Evolutionary conservation across 1,140 invertebrate species (phyloP).

Genomic region (Trypoxylus dichotomus): DNA sequence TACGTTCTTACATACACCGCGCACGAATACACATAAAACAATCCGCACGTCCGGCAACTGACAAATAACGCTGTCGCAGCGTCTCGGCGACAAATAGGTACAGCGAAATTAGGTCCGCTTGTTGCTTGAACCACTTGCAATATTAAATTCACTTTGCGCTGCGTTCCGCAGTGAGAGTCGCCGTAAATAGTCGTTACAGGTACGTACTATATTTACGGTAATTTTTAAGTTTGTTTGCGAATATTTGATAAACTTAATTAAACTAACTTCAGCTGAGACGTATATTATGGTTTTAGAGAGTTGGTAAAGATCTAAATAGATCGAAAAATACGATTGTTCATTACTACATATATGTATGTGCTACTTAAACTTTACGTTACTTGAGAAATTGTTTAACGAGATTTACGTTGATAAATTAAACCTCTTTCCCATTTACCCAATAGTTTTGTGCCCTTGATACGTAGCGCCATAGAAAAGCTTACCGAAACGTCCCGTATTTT

Average conservation of each 20-base stretch:
- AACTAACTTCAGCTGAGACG: too few species aligned
- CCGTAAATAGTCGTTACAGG: not conserved
- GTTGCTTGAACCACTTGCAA: slow-evolving; percentile 3
- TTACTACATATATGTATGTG: not conserved
- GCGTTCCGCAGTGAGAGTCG: not conserved
- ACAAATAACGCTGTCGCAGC: not conserved
- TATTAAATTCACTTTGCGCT: not conserved
- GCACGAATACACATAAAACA: slow-evolving; percentile 7
- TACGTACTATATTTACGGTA: not conserved
- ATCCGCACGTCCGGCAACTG: slow-evolving; percentile 8
- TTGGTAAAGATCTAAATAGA: too few species aligned
- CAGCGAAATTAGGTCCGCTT: not conserved
- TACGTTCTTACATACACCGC: not conserved
- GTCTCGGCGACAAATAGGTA: not conserved
- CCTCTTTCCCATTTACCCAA: too few species aligned
- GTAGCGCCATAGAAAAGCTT: too few species aligned
- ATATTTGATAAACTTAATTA: not conserved
- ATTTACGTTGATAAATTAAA: too few species aligned
- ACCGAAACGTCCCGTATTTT: too few species aligned
- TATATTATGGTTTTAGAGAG: too few species aligned
- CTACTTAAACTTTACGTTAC: too few species aligned
- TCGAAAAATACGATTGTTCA: too few species aligned
- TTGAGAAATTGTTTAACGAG: too few species aligned
- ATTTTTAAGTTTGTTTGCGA: not conserved
- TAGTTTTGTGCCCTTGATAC: too few species aligned